Evolutionary conservation across 2,888 invertebrate genomes (phyloP).

Genomic region (Eristalis intricaria): DNA sequence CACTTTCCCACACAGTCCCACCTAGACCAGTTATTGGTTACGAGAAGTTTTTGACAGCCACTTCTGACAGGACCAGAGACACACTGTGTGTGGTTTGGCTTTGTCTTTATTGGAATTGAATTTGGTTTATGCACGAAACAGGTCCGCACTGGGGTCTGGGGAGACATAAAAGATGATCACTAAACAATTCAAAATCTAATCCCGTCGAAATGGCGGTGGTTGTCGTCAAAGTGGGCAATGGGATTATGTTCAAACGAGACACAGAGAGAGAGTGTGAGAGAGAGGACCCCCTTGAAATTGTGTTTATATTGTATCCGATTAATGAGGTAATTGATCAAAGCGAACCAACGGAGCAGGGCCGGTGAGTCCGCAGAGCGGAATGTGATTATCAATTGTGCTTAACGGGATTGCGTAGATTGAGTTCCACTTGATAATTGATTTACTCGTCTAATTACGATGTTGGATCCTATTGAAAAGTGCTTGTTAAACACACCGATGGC

Average conservation of each 20-base stretch:
- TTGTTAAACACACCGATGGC: constrained; percentile 2
- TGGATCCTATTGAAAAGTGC: neutral
- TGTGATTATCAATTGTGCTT: constrained; percentile 36
- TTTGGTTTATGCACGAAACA: neutral
- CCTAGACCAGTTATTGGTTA: constrained; percentile 11
- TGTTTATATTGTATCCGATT: neutral
- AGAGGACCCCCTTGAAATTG: neutral
- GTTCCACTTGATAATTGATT: constrained; percentile 28
- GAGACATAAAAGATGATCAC: neutral
- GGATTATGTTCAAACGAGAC: neutral
- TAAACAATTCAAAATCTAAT: neutral
- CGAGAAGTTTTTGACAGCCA: constrained; percentile 11
- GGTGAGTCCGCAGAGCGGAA: constrained; percentile 7
- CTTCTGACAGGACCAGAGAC: neutral
- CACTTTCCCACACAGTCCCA: neutral
- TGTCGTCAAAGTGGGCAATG: neutral
- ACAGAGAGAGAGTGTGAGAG: no score
- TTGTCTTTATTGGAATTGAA: neutral
- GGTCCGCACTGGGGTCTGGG: neutral
- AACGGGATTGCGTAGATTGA: constrained; percentile 33
- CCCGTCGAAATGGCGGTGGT: neutral
- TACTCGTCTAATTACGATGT: neutral
- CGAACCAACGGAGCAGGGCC: neutral
- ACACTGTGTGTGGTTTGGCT: no score
- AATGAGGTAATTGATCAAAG: constrained; percentile 42